Evolutionary conservation across 2,888 invertebrate genomes (phyloP).

Genomic region (Pyrocoelia pectoralis): DNA sequence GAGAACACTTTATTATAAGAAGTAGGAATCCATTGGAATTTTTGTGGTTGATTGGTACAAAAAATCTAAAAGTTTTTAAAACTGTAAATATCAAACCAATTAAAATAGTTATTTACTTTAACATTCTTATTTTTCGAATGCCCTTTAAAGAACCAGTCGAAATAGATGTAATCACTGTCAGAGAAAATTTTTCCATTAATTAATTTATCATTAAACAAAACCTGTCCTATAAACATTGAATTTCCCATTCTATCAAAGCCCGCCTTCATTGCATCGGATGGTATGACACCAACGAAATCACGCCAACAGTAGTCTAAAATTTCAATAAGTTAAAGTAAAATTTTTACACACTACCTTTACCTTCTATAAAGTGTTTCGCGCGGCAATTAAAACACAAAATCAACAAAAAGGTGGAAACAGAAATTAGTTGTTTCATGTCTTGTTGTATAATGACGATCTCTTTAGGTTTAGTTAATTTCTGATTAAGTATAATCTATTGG

Average conservation of each 20-base stretch:
- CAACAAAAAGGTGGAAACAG: neutral
- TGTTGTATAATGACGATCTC: neutral
- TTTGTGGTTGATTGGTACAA: slow-evolving; percentile 4
- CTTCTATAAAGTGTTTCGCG: neutral
- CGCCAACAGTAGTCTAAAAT: slow-evolving; percentile 19
- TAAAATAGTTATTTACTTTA: too few relatives aligned
- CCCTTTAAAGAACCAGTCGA: neutral
- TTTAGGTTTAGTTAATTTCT: neutral
- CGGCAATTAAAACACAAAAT: neutral
- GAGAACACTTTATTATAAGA: neutral
- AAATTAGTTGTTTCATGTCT: neutral
- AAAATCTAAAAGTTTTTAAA: slow-evolving; percentile 13
- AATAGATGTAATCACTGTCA: slow-evolving; percentile 7
- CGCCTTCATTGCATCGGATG: slow-evolving; percentile 14
- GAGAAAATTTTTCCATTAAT: slow-evolving; percentile 13
- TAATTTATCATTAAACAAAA: slow-evolving; percentile 10
- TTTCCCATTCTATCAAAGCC: slow-evolving; percentile 12
- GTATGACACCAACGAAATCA: slow-evolving; percentile 9
- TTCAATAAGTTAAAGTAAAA: neutral
- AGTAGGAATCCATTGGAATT: slow-evolving; percentile 6
- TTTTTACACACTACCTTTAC: neutral
- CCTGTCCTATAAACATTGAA: slow-evolving; percentile 19
- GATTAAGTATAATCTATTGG: neutral
- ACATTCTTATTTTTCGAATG: slow-evolving; percentile 2
- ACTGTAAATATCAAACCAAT: too few relatives aligned